Base-by-base conservation (phyloP, 1,140 invertebrate genomes). In the Linepithema humile region DNA sequence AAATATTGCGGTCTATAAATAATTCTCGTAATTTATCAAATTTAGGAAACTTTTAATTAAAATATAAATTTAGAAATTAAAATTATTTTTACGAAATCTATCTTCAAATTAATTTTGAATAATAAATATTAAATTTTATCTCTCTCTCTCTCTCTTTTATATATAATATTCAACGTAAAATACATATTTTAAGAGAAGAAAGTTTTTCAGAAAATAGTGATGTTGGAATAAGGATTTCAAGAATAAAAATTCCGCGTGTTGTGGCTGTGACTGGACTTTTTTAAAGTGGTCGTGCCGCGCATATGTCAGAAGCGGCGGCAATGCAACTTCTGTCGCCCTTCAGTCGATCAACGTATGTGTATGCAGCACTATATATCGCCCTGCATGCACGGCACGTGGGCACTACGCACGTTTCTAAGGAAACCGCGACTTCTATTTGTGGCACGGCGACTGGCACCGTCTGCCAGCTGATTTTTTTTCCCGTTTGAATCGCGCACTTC, bases 381-480 rank as follows among this genome's bases (percentile, higher is more conserved):
- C 20, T 77, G 48, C 10, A 17, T 83, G 55, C 6, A 48, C 15
- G 55, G 62, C 84, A 87, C 85, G 85, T 87, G 85, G 55, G 62
- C 70, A 40, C 67, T 84, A 64, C 70, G 85, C 55, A 78, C 48
- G 72, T 87, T 87, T 84, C 72, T 78, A 87, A 87, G 72, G 85
- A 88, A 88, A 83, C 72, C 80, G 55, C 83, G 70, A 84, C 26
- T 87, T 87, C 85, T 88, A 88, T 87, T 87, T 87, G 73, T 78
- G 85, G 72, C 62, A 45, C 55, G 12, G 29, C 32, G 70, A 84
- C 70, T 84, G 62, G 55, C 23, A 80, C 64, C 64, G 75, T 10
- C 35, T 23, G 43, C 67, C 43, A 82, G 17, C 40, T 69, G 67
- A 86, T 82, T 50, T 15, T 84, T 74, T 84, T 69, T 65, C 32